phyloP scores from a whole-genome alignment of 1,140 invertebrate species.

The Macrocentrus cingulum region DNA sequence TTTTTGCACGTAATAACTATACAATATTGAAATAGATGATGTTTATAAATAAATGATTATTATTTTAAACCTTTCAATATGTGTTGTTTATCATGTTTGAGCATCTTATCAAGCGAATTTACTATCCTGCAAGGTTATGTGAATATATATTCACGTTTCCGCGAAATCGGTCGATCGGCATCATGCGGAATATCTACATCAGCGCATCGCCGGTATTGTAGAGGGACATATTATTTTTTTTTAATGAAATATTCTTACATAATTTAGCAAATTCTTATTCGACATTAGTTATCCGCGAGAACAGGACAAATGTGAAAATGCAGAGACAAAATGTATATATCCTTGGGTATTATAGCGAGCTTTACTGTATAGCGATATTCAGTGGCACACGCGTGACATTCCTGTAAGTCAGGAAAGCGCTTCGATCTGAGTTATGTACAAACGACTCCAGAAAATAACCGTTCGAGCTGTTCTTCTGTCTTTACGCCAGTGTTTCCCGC shows the following conservation, averaged over 20 bases:
- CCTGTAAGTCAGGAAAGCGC: constrained; percentile 29
- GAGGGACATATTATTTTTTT: constrained; percentile 6
- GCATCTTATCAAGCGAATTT: constrained; percentile 2
- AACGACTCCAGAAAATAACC: constrained; percentile 21
- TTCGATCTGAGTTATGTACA: constrained; percentile 31
- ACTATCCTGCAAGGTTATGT: constrained; percentile 8
- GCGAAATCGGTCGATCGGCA: constrained; percentile 9
- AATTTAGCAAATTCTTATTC: constrained; percentile 7
- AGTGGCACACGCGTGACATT: constrained; percentile 34
- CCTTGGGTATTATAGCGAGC: background rate
- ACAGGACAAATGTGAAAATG: too few species aligned
- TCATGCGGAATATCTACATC: background rate
- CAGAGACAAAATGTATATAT: too few species aligned
- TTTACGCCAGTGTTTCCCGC: constrained; percentile 3
- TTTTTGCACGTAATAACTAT: too few species aligned
- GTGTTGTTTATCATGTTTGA: background rate
- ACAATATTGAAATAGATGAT: too few species aligned
- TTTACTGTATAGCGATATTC: background rate
- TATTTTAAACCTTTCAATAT: background rate
- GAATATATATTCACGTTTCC: constrained; percentile 5
- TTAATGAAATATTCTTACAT: background rate
- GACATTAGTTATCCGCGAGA: too few species aligned
- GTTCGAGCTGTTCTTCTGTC: constrained; percentile 13
- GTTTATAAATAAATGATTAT: too few species aligned
- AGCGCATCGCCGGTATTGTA: constrained; percentile 10